A percentile compares a stretch with the other conserved stretches of the same genome.
phyloP scores from a whole-genome alignment of 2,888 invertebrate species.

The Adineta ricciae region DNA sequence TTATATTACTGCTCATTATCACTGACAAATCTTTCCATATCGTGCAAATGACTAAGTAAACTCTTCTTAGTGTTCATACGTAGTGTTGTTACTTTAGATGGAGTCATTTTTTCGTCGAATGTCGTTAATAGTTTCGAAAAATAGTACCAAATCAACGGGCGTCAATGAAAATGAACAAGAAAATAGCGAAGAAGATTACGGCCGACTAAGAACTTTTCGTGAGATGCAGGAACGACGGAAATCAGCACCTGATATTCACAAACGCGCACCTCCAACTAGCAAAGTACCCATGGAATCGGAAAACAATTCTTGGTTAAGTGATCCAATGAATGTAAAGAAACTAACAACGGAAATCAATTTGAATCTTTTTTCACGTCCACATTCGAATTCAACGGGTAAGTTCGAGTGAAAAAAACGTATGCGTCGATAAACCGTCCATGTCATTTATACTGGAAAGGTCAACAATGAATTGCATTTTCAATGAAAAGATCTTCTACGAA shows the following conservation, averaged over 20 bases:
- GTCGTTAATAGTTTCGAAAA: not conserved
- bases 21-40: not conserved
- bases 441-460: no score
- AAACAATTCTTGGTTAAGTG: not conserved
- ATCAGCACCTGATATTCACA: not conserved
- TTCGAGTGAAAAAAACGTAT: no score
- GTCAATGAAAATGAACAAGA: not conserved
- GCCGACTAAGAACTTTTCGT: not conserved
- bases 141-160: not conserved
- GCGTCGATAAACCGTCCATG: no score
- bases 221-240: not conserved
- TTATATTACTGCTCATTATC: not conserved
- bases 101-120: conserved; percentile 19
- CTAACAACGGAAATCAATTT: no score
- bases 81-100: not conserved
- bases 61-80: no score
- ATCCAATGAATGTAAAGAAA: not conserved
- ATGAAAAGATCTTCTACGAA: no score
- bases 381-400: not conserved
- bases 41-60: not conserved
- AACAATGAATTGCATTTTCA: no score
- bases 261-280: not conserved
- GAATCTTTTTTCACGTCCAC: not conserved
- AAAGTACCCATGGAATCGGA: not conserved
- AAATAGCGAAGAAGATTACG: not conserved